These are phyloP conservation scores for Thalpophila matura DNA, from an alignment of 2,888 invertebrate genomes.

Conservation along the genomic window DNA sequence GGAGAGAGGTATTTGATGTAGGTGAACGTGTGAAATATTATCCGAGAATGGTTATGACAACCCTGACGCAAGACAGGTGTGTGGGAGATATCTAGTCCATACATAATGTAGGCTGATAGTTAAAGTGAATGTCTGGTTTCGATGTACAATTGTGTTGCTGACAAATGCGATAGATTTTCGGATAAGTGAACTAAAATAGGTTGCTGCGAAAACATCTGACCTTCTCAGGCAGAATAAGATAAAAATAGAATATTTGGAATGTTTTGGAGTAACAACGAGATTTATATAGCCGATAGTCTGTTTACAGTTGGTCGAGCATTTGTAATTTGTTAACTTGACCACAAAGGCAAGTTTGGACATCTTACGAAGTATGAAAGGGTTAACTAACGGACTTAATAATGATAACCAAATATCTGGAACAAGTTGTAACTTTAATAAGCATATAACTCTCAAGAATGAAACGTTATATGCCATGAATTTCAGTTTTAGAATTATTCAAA, in stretches of 20 bases:
- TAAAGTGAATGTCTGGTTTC: constrained; percentile 16
- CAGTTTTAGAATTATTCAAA: no score
- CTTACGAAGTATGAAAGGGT: constrained; percentile 26
- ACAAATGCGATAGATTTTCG: constrained; percentile 4
- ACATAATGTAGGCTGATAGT: constrained; percentile 17
- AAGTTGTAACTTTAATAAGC: background rate
- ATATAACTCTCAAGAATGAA: background rate
- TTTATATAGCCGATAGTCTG: background rate
- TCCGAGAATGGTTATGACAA: constrained; percentile 68
- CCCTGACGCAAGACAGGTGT: constrained; percentile 20
- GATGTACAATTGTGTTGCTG: constrained; percentile 6
- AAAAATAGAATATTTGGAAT: background rate
- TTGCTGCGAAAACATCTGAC: background rate
- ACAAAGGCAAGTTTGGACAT: constrained; percentile 30
- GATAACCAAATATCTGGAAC: background rate
- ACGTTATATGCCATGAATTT: no score
- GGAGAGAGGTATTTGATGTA: constrained; percentile 65
- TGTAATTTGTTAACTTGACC: constrained; percentile 23
- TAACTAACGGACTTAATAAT: constrained; percentile 6
- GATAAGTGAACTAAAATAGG: background rate
- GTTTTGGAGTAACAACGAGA: constrained; percentile 2
- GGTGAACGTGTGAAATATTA: constrained; percentile 73
- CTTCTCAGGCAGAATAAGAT: background rate
- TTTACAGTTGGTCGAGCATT: constrained; percentile 13
- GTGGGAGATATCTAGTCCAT: constrained; percentile 15